Base-by-base conservation (phyloP, 2,888 invertebrate species). In the Polietes domitor region DNA sequence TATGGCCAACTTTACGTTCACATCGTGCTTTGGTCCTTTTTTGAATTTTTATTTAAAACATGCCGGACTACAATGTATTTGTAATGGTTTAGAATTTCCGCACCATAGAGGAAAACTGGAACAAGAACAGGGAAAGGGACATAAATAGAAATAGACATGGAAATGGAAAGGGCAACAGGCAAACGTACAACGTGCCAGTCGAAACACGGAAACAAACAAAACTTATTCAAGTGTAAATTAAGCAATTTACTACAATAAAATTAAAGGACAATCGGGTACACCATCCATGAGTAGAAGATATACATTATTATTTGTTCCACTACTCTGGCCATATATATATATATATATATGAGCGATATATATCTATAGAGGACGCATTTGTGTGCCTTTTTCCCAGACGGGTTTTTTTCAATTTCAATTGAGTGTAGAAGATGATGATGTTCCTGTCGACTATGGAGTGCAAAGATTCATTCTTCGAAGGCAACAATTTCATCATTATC, bases 161-260 rank as follows among this genome's bases (percentile, higher is more conserved):
- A 53, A 71, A 71, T 68, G n/a, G 15, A 21, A 43, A 47, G 24
- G 24, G 24, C 41, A 68, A 24, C 68, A 68, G 21, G 32, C 7
- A 58, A 19, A 55, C 58, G 17, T 21, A 41, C 26, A 21, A 65
- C 26, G 41, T 28, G 17, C 47, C 15, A 58, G 24, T 58, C 43
- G 12, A 73, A 73, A 41, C 21, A 72, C 19, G 71, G 53, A 70
- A 58, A 61, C 70, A 72, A 78, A 78, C 63, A 41, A 73, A 77
- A 58, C 24, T 70, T 37, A 77, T 53, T 81, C 73, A 81, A 70
- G 73, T 77, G 81, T 77, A 68, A 81, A 81, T 81, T 68, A 77
- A 81, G 73, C 81, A 77, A 81, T 77, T 77, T 82, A 61, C 74
- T 61, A 74, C 77, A 82, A 82, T 82, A 74, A 82, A 82, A 77